phyloP scores from a whole-genome alignment of 2,888 invertebrate genomes.

The Drosophila kambysellisi region DNA sequence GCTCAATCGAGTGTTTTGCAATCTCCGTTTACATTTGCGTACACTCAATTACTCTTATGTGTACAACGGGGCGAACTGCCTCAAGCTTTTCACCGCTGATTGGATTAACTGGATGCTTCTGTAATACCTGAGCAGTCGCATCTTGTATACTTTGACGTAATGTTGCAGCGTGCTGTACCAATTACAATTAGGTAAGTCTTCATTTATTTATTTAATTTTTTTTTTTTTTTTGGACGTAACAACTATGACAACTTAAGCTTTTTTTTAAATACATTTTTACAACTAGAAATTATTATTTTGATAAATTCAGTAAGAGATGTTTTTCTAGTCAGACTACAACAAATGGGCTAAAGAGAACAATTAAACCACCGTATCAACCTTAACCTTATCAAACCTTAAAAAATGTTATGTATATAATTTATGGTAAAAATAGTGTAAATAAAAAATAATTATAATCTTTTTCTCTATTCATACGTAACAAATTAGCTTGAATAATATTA shows the following conservation, averaged over 20 bases:
- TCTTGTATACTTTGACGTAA: background rate
- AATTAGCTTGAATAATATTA: background rate
- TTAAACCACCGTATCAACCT: background rate
- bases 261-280: background rate
- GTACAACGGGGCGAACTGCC: slow-evolving; percentile 12
- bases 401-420: background rate
- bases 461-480: background rate
- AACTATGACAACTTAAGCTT: background rate
- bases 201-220: background rate
- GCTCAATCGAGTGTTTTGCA: background rate
- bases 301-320: too few species aligned
- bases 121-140: background rate
- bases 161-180: background rate
- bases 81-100: background rate
- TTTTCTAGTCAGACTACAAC: background rate
- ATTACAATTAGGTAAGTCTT: background rate
- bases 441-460: background rate
- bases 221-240: background rate
- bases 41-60: slow-evolving; percentile 28
- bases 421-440: too few species aligned
- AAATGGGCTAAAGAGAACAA: background rate
- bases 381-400: background rate
- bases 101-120: slow-evolving; percentile 20
- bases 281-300: too few species aligned
- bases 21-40: slow-evolving; percentile 2